These are phyloP conservation scores for Aphrophora alni DNA, from an alignment of 2,888 invertebrate species.

Conservation along the genomic window DNA sequence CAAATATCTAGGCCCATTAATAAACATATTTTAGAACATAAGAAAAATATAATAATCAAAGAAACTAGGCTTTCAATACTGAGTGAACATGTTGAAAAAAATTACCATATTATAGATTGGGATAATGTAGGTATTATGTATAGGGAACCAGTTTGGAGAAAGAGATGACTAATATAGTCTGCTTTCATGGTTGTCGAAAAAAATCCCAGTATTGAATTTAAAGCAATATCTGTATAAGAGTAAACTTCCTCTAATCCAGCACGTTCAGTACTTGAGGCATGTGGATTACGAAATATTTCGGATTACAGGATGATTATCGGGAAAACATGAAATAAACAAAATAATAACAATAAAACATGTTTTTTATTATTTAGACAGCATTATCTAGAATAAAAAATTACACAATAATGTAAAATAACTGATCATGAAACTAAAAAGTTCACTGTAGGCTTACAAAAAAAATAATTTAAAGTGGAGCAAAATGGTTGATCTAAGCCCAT, in stretches of 20 bases:
- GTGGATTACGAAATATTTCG: too few relatives aligned
- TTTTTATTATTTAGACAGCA: too few relatives aligned
- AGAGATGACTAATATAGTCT: not conserved
- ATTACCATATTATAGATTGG: not conserved
- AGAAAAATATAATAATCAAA: not conserved
- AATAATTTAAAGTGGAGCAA: not conserved
- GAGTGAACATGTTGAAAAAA: not conserved
- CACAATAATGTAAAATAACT: too few relatives aligned
- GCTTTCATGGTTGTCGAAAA: not conserved
- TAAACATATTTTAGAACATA: not conserved
- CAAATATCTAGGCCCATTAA: not conserved
- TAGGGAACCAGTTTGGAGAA: not conserved
- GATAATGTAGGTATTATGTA: not conserved
- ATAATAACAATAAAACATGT: too few relatives aligned
- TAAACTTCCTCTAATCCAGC: too few relatives aligned
- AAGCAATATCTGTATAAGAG: not conserved
- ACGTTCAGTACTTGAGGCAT: too few relatives aligned
- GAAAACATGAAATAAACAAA: too few relatives aligned
- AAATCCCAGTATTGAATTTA: not conserved
- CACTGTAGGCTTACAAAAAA: too few relatives aligned
- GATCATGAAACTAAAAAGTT: too few relatives aligned
- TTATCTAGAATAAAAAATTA: too few relatives aligned
- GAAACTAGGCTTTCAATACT: not conserved
- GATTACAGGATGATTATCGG: too few relatives aligned
- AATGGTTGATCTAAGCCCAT: not conserved